Evolutionary conservation across 2,113 vertebrate species (phyloP), one percentile per base, ranked within the genome.

Genomic region (Oriolus oriolus): DNA sequence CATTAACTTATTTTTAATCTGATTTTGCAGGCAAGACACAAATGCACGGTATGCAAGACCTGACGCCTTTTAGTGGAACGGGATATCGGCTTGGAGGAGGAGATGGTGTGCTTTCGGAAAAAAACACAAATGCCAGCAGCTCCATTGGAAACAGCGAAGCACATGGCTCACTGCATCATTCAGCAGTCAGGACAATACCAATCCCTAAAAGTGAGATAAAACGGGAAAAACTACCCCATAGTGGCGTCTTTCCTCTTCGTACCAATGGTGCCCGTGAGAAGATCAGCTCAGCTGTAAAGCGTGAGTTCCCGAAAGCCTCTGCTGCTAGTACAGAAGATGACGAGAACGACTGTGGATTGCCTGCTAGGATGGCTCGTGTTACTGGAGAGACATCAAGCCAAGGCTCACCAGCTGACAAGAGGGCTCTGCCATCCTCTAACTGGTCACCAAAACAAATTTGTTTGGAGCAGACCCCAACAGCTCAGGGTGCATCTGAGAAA

Each of bases 21-120:
- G 33, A 39, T 79, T 92, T 97, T 97, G 39, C 96, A 99, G 99
- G 71, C 63, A 97, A 92, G 83, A 93, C 96, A 33, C 90, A 89
- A 41, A 96, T 37, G 19, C 94, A 71, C 73, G 97, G 97, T 64
- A 97, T 82, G 7, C 97, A 98, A 86, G 98, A 95, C 22, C 31
- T 98, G 19, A 95, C 98, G 27, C 98, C 99, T 17, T 99, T 99
- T 49, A 98, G 97, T 77, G 99, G 99, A 21, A 99, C 83, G 80
- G 99, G 99, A 4, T 98, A 98, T 91, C 73, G 98, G 10, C 98
- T 99, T 17, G 98, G 98, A 84, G 98, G 97, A 33, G 90, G 73
- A 45, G 97, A 96, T 2, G 63, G 63, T 70, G 52, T 78, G 1
- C 74, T 70, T 1, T 94, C 97, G 26, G 95, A 84, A 45, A 97